Evolutionary conservation across 2,113 vertebrate genomes (phyloP), one percentile per base, ranked within the genome.

Genomic region (Corythoichthys intestinalis): DNA sequence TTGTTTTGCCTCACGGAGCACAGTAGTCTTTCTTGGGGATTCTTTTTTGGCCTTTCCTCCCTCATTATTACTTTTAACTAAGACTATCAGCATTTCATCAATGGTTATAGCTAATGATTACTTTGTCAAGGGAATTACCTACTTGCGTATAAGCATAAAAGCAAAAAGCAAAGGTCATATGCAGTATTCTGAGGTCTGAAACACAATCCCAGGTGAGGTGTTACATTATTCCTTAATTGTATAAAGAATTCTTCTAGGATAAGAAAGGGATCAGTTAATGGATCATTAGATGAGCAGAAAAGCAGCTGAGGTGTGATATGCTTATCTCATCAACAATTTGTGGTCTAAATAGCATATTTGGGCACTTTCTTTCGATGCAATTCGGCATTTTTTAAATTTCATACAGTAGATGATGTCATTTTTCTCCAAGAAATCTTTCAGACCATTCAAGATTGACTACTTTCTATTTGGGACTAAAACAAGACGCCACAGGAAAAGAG

Each of bases 401-500:
- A 3, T 58, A 62, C 56, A 41, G 34, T 8, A 12, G 62, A 61
- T 11, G 70, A 68, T 69, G 68, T 85, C 73, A 77, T 17, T 75
- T 76, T 73, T 46, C 72, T 78, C 67, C 65, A 71, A 76, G 70
- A 86, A 85, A 77, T 65, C 83, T 77, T 77, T 82, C 81, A 78
- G 65, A 56, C 4, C 9, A 34, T 56, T 28, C 53, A 59, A 83
- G 82, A 83, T 28, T 28, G 20, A 28, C 69, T 52, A 77, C 63
- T 70, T 53, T 53, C 61, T 59, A 61, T 11, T 67, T 60, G 52
- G 34, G 52, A 68, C 38, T 52, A 65, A 46, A 70, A 68, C 14
- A 56, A 9, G 2, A 12, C 76, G 76, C 67, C 52, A 71, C n/a
- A 11, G 38, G 34, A 4, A 37, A 2, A 34, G 20, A 79, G 46